phyloP scores from a whole-genome alignment of 2,113 vertebrate genomes.

The Ictalurus punctatus region DNA sequence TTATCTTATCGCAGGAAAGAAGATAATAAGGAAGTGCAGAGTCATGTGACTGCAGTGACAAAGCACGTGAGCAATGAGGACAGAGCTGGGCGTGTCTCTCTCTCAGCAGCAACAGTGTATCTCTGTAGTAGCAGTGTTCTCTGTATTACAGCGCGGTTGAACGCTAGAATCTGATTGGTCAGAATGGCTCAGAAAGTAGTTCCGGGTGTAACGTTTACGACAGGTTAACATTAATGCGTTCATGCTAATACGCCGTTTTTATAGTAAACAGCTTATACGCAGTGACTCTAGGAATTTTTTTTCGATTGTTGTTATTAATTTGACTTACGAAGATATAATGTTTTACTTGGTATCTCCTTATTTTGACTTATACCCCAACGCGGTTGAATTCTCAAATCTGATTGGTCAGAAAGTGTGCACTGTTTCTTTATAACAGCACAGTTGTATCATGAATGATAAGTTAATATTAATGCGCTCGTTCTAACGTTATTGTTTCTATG shows the following conservation, averaged over 20 bases:
- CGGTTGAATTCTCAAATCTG: too few species aligned
- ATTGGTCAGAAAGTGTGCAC: too few species aligned
- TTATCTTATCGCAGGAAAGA: not conserved
- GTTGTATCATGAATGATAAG: too few species aligned
- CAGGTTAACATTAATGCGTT: not conserved
- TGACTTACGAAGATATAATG: too few species aligned
- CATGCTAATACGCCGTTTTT: not conserved
- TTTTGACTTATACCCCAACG: too few species aligned
- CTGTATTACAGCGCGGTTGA: not conserved
- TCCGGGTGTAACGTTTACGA: not conserved
- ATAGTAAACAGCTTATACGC: too few species aligned
- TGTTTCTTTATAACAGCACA: too few species aligned
- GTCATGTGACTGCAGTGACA: slow-evolving; percentile 69
- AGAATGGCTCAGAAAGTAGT: not conserved
- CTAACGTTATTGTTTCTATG: too few species aligned
- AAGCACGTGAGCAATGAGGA: slow-evolving; percentile 53
- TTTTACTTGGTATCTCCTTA: too few species aligned
- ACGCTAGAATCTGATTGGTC: not conserved
- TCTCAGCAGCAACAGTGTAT: not conserved
- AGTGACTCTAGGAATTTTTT: too few species aligned
- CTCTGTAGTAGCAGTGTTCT: not conserved
- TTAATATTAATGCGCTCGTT: too few species aligned
- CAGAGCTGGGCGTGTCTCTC: slow-evolving; percentile 38
- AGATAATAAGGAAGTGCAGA: slow-evolving; percentile 46
- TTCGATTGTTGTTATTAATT: too few species aligned